phyloP scores from a whole-genome alignment of 2,888 invertebrate species.

The Bruchidius siliquastri region DNA sequence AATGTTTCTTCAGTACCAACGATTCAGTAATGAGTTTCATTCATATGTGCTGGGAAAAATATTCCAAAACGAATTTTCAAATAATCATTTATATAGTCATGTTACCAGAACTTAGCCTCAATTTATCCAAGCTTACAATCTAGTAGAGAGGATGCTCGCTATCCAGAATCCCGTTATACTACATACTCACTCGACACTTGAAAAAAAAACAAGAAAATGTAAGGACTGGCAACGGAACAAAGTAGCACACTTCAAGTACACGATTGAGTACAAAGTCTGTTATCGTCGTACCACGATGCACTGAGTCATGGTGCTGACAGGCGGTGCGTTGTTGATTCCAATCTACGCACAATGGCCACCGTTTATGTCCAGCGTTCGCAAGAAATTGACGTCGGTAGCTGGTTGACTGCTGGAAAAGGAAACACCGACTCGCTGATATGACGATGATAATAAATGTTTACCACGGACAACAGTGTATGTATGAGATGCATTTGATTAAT shows the following conservation, averaged over 20 bases:
- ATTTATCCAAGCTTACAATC: no score
- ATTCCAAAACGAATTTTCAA: no score
- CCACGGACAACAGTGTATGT: neutral
- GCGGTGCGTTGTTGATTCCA: neutral
- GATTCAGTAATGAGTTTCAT: no score
- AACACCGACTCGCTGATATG: slow-evolving; percentile 13
- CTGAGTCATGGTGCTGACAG: neutral
- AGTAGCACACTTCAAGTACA: neutral
- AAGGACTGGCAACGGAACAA: neutral
- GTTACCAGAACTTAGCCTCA: no score
- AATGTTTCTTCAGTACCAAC: no score
- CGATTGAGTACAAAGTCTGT: neutral
- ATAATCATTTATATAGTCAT: no score
- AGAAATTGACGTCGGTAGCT: slow-evolving; percentile 15
- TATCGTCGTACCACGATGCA: neutral
- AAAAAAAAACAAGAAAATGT: neutral
- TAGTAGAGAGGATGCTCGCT: no score
- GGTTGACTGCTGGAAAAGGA: slow-evolving; percentile 8
- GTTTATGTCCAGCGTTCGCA: slow-evolving; percentile 10
- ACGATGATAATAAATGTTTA: neutral
- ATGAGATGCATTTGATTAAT: neutral
- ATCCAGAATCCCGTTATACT: neutral
- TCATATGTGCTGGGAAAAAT: no score
- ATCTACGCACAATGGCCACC: slow-evolving; percentile 7
- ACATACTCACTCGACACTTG: neutral